Base-by-base conservation (phyloP, 1,140 invertebrate genomes). In the Brachionus manjavacas region DNA sequence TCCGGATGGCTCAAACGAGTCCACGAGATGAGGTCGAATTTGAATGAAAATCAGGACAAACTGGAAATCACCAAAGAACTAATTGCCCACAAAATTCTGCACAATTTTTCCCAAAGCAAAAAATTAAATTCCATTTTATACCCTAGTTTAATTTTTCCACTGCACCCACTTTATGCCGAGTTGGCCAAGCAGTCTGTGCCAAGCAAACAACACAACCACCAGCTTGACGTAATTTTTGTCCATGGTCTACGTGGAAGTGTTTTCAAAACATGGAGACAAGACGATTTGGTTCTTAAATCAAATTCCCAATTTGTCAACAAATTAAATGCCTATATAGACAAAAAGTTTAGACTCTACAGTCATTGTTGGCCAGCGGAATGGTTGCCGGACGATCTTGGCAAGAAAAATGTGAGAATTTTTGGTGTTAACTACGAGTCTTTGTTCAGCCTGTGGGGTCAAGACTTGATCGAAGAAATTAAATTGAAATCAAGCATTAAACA, bases 241-340 rank as follows among this genome's bases (percentile, higher is more conserved):
- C 81, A 83, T 14, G 81, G 81, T 52, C 60, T 83, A 7, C n/a
- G 60, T 23, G 81, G 81, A 16, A 68, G 60, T 68, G 39, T 68
- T 7, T 83, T 83, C 25, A 83, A 83, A 25, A 70, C 81, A 35
- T 83, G 81, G 81, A 35, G 81, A 23, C 81, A 83, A 72, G 76
- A 80, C 49, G 72, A 76, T 49, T 11, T 25, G 20, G 41, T 49
- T 16, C 39, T 46, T 46, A 46, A 12, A 14, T 70, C 31, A 39
- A 74, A 76, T 49, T 72, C 39, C 1, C 39, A 72, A 16, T 41
- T 72, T 16, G 16, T 72, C 2, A 41, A 72, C n/a, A 72, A 72
- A 20, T n/a, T 72, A 43, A 72, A 41, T 16, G 68, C 39, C 31
- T 72, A 72, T 72, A 72, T 72, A n/a, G 68, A 72, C 11, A 72